These are phyloP conservation scores for Pterostichus madidus DNA, from an alignment of 2,888 invertebrate genomes.

Conservation along the genomic window DNA sequence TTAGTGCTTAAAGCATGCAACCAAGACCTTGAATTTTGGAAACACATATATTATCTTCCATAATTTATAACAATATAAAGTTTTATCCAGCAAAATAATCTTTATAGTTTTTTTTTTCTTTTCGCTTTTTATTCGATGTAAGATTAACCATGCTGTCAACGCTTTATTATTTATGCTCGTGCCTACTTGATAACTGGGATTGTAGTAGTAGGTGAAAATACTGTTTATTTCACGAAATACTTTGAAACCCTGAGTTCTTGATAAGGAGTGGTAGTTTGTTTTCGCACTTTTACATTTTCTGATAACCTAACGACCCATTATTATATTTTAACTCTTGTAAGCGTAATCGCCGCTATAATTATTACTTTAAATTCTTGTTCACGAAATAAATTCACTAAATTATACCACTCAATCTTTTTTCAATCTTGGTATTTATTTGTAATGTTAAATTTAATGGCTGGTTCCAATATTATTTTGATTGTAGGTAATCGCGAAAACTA, in stretches of 20 bases:
- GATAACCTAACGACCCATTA: slow-evolving; percentile 45
- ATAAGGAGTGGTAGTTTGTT: slow-evolving; percentile 38
- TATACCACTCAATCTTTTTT: neutral
- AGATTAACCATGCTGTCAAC: slow-evolving; percentile 62
- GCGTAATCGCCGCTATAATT: slow-evolving; percentile 9
- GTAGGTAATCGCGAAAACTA: no score
- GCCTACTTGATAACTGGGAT: slow-evolving; percentile 54
- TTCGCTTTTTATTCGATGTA: slow-evolving; percentile 46
- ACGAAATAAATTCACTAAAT: neutral
- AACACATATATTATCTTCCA: slow-evolving; percentile 60
- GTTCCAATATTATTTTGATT: no score
- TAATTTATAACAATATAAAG: slow-evolving; percentile 66
- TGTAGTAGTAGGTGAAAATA: slow-evolving; percentile 52
- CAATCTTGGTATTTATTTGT: neutral
- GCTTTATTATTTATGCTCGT: slow-evolving; percentile 59
- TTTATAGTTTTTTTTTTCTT: slow-evolving; percentile 64
- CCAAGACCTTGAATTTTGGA: slow-evolving; percentile 60
- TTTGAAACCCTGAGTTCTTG: neutral
- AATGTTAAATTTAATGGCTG: neutral
- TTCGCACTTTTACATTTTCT: slow-evolving; percentile 44
- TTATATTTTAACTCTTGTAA: slow-evolving; percentile 34
- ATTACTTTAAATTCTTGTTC: slow-evolving; percentile 26
- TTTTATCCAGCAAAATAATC: slow-evolving; percentile 58
- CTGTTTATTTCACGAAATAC: slow-evolving; percentile 41
- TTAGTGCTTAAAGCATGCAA: slow-evolving; percentile 71